Percentiles rank a stretch among this genome's conserved stretches.
These are phyloP conservation scores for Tetraodon nigroviridis DNA, from an alignment of 2,113 vertebrate genomes.

Conservation along the genomic window DNA sequence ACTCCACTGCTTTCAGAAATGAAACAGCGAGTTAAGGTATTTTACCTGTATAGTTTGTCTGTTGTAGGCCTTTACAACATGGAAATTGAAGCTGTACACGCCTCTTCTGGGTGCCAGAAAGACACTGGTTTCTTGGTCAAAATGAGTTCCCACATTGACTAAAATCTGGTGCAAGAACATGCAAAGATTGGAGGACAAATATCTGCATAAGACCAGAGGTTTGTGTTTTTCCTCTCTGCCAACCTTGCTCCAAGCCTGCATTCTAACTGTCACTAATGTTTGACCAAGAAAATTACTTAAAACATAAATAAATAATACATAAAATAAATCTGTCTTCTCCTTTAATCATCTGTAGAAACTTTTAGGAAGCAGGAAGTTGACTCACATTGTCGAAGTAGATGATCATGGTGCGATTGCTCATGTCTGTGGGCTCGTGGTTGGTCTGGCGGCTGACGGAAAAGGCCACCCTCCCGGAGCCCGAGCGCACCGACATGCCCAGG, in stretches of 20 bases:
- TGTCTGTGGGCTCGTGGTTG: constrained; percentile 79
- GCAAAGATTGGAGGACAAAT: not conserved
- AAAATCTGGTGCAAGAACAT: constrained; percentile 70
- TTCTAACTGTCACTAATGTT: not conserved
- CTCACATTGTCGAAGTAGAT: constrained; percentile 81
- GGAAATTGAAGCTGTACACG: constrained; percentile 87
- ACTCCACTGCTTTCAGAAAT: accelerated
- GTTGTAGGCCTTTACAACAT: constrained; percentile 88
- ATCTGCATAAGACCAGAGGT: not conserved
- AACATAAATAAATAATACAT: too few species aligned
- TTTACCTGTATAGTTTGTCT: constrained; percentile 85
- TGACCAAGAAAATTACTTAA: not conserved
- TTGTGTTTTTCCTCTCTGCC: constrained; percentile 3
- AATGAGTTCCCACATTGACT: constrained; percentile 83
- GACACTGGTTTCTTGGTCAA: constrained; percentile 81
- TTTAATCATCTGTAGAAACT: too few species aligned
- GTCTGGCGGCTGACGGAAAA: constrained; percentile 79
- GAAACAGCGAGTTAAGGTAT: not conserved
- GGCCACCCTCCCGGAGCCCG: constrained; percentile 73
- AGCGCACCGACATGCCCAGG: constrained; percentile 77
- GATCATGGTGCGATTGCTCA: constrained; percentile 81
- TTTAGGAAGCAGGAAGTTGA: not conserved
- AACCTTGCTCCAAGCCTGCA: constrained; percentile 6
- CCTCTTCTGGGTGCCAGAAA: constrained; percentile 82
- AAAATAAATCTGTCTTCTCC: not conserved